Evolutionary conservation across 2,113 vertebrate genomes (phyloP).

Genomic region (Carassius auratus): DNA sequence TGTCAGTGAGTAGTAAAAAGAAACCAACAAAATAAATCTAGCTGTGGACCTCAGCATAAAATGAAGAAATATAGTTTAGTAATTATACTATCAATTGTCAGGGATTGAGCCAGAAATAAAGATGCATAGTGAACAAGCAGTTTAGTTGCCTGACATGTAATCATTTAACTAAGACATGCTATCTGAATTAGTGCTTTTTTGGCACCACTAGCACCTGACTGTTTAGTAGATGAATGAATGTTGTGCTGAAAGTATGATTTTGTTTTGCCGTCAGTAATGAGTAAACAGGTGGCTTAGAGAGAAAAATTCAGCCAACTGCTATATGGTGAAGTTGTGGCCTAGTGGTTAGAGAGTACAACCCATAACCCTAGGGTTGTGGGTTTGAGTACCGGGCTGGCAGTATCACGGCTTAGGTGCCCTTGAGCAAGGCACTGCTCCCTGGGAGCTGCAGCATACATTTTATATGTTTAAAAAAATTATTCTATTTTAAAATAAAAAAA

Average conservation of each 20-base stretch:
- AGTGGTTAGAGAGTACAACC: no score
- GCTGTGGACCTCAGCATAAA: neutral
- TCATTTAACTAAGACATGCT: neutral
- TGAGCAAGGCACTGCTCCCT: no score
- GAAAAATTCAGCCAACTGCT: neutral
- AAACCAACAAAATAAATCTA: neutral
- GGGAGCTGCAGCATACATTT: no score
- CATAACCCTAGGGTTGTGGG: no score
- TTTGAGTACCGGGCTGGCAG: no score
- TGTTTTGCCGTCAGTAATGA: neutral
- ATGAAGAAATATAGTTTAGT: slow-evolving; percentile 19
- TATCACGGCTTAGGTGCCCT: no score
- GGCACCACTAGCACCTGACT: no score
- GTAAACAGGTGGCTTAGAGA: neutral
- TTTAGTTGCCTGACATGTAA: neutral
- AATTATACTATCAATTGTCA: neutral
- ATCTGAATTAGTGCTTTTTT: neutral
- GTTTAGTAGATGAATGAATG: neutral
- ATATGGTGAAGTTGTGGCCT: no score
- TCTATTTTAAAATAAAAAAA: no score
- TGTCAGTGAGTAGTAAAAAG: neutral
- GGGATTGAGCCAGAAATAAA: neutral
- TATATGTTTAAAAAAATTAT: no score
- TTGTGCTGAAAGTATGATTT: neutral
- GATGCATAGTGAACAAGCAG: neutral